These are phyloP conservation scores for Heterocephalus glaber DNA, from an alignment of 2,113 vertebrate genomes.

Conservation along the genomic window DNA sequence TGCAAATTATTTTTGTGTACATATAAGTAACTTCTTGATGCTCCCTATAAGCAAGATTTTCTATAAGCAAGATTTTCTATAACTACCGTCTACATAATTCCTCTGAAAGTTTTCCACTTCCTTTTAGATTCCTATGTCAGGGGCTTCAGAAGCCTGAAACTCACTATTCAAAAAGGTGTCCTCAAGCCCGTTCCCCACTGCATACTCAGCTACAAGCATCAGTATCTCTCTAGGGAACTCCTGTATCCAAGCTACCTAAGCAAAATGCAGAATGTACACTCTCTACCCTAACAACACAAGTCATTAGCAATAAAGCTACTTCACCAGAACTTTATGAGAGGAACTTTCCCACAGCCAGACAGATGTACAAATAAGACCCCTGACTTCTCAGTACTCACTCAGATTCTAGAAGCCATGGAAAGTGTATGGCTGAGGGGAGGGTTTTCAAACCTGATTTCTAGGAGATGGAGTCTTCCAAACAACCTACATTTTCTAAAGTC, in stretches of 20 bases:
- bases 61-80: background rate
- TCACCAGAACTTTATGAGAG: background rate
- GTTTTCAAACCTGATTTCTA: background rate
- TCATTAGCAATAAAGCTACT: background rate
- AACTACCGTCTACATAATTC: background rate
- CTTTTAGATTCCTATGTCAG: background rate
- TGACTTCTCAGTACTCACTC: background rate
- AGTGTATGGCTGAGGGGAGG: background rate
- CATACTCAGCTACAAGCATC: background rate
- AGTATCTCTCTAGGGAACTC: background rate
- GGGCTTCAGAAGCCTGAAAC: background rate
- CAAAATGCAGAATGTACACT: slow-evolving; percentile 12
- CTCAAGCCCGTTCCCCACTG: background rate
- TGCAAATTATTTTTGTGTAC: background rate
- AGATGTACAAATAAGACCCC: slow-evolving; percentile 35
- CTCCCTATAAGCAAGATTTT: background rate
- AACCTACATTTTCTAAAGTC: background rate
- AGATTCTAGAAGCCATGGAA: background rate
- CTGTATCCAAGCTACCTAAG: background rate
- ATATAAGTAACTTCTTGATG: background rate
- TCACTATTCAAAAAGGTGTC: background rate
- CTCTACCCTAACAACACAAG: background rate
- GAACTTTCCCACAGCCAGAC: background rate
- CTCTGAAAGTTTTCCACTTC: background rate
- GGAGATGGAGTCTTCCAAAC: background rate